phyloP scores from a whole-genome alignment of 2,888 invertebrate species.

The Caenorhabditis wallacei region DNA sequence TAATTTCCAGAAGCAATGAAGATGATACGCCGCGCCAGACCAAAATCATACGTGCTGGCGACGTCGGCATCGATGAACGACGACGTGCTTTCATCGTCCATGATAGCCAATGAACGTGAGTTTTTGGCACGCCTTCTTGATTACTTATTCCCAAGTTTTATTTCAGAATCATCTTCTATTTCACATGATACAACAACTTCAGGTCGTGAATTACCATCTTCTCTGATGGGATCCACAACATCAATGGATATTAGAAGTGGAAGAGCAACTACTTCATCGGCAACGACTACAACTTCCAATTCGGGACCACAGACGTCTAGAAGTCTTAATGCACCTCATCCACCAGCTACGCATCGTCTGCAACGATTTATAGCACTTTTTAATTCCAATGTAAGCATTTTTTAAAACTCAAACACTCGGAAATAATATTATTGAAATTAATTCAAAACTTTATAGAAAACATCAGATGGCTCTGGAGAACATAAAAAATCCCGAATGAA shows the following conservation, averaged over 20 bases:
- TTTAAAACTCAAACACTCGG: not conserved
- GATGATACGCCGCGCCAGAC: slow-evolving; percentile 73
- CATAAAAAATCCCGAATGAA: slow-evolving; percentile 65
- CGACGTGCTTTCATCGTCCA: slow-evolving; percentile 54
- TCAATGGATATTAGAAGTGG: slow-evolving; percentile 45
- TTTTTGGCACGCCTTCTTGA: slow-evolving; percentile 2
- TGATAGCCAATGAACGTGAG: slow-evolving; percentile 66
- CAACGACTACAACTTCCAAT: slow-evolving; percentile 26
- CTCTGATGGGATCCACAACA: slow-evolving; percentile 53
- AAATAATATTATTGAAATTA: not conserved
- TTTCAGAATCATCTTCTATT: slow-evolving; percentile 59
- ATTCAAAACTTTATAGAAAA: slow-evolving; percentile 49
- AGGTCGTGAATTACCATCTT: slow-evolving; percentile 51
- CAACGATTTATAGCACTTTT: slow-evolving; percentile 73
- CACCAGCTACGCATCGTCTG: slow-evolving; percentile 70
- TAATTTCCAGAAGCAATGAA: slow-evolving; percentile 68
- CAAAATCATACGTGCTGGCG: slow-evolving; percentile 76
- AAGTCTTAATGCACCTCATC: slow-evolving; percentile 68
- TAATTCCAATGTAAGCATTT: slow-evolving; percentile 57
- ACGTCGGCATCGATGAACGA: slow-evolving; percentile 72
- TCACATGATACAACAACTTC: slow-evolving; percentile 62
- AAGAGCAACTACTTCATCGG: slow-evolving; percentile 11
- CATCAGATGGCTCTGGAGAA: slow-evolving; percentile 39
- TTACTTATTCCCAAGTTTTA: not conserved
- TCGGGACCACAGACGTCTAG: slow-evolving; percentile 49